These are phyloP conservation scores for Otis tarda DNA, from an alignment of 2,113 vertebrate species.

Conservation along the genomic window DNA sequence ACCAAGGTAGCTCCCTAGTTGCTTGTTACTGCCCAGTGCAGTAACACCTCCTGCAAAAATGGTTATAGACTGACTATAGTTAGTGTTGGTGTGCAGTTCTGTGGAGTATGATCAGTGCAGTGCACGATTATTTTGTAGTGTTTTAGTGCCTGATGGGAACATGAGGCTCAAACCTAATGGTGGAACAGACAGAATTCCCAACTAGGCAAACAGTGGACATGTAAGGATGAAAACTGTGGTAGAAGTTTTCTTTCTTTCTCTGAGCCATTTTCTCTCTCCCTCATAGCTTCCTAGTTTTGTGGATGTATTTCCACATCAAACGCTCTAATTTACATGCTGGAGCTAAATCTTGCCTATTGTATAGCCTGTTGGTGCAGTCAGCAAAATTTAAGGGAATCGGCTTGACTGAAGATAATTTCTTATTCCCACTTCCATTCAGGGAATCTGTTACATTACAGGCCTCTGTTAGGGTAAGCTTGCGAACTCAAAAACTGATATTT, in stretches of 20 bases:
- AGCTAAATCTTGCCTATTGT: not conserved
- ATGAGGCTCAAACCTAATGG: not conserved
- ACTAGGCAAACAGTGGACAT: not conserved
- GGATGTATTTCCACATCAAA: conserved; percentile 27
- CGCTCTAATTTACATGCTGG: not conserved
- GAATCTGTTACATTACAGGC: not conserved
- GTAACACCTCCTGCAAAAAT: not conserved
- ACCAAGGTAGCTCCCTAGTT: not conserved
- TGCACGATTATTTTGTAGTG: not conserved
- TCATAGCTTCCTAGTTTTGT: conserved; percentile 29
- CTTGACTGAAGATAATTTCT: not conserved
- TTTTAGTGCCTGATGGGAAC: not conserved
- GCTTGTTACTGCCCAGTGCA: not conserved
- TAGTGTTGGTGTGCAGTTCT: not conserved
- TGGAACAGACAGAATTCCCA: not conserved
- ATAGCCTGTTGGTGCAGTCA: conserved; percentile 5
- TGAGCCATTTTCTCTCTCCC: not conserved
- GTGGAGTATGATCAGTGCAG: not conserved
- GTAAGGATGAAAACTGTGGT: not conserved
- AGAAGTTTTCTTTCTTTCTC: not conserved
- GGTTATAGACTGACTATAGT: not conserved
- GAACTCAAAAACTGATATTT: not conserved
- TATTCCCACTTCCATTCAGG: not conserved
- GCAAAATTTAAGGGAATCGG: not conserved
- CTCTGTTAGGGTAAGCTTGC: not conserved